Conservation (phyloP, 2,113 vertebrate genomes). For the Litocranius walleri region DNA sequence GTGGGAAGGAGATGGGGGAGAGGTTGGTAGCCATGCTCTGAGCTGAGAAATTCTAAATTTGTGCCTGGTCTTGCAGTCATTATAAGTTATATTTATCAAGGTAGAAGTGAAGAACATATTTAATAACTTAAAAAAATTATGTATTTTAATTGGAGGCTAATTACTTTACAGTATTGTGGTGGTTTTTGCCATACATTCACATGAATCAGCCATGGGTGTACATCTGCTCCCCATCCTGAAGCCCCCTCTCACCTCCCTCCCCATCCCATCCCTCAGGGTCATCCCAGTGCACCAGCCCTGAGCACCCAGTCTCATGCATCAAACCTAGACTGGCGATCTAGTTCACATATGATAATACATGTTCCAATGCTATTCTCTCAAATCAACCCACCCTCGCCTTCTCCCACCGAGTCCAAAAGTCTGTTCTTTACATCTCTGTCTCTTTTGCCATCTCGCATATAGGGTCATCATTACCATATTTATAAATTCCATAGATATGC, state of each 20-base stretch:
- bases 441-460: neutral
- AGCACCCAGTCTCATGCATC: neutral
- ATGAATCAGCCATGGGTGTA: neutral
- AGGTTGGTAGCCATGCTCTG: neutral
- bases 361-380: neutral
- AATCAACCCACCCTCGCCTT: neutral
- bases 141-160: neutral
- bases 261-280: neutral
- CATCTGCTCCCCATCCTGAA: neutral
- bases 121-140: neutral
- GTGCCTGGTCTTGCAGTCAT: neutral
- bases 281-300: neutral
- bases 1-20: neutral
- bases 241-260: neutral
- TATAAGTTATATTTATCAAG: neutral
- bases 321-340: accelerated
- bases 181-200: neutral
- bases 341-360: neutral
- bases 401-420: neutral
- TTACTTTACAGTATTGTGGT: neutral
- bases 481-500: neutral
- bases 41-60: neutral
- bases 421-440: neutral
- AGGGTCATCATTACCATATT: neutral
- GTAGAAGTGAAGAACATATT: neutral